Evolutionary conservation across 2,113 vertebrate genomes (phyloP).

Genomic region (Tor tambroides): DNA sequence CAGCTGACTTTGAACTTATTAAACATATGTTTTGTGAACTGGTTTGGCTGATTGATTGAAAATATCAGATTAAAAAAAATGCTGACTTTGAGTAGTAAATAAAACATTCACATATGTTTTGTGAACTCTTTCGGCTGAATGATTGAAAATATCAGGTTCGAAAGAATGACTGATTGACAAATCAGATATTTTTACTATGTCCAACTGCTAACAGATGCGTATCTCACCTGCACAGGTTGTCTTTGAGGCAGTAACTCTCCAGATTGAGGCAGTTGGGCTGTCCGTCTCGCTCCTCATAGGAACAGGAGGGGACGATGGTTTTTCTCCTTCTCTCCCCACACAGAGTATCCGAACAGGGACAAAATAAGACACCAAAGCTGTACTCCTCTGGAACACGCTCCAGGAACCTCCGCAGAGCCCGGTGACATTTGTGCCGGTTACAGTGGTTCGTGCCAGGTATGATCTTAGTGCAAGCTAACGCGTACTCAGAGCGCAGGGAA

Average conservation of each 20-base stretch:
- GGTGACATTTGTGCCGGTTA: constrained; percentile 85
- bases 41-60: no score
- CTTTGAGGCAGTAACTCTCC: constrained; percentile 80
- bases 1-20: no score
- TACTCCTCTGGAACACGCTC: constrained; percentile 86
- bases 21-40: no score
- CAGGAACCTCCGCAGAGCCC: constrained; percentile 85
- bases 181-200: not conserved
- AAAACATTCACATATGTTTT: not conserved
- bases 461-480: constrained; percentile 82
- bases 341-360: constrained; percentile 84
- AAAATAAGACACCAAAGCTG: constrained; percentile 89
- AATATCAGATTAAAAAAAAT: no score
- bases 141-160: not conserved
- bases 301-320: constrained; percentile 93
- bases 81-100: no score
- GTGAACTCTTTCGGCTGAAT: not conserved
- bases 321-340: constrained; percentile 91
- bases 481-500: constrained; percentile 87
- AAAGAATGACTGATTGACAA: not conserved
- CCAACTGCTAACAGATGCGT: not conserved
- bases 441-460: constrained; percentile 72
- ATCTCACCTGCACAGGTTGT: constrained; percentile 89
- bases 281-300: constrained; percentile 79
- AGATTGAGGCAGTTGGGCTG: constrained; percentile 88